phyloP scores from a whole-genome alignment of 2,113 vertebrate genomes.

The Eulacestoma nigropectus region DNA sequence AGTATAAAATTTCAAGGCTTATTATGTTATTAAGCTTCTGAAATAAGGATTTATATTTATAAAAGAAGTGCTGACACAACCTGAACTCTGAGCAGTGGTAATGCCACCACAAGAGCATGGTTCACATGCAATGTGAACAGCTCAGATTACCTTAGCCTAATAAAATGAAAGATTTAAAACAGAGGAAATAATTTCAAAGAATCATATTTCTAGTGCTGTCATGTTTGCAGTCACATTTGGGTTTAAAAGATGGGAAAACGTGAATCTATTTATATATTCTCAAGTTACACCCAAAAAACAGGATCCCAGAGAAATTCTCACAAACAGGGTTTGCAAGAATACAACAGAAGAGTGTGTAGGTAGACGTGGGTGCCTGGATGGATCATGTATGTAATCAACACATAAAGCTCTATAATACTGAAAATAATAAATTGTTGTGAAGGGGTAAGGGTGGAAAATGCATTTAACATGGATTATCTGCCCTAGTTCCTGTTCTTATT shows the following conservation, averaged over 20 bases:
- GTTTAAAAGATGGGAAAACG: not conserved
- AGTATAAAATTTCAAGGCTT: slow-evolving; percentile 3
- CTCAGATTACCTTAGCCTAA: not conserved
- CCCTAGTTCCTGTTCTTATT: slow-evolving; percentile 60
- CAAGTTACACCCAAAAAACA: not conserved
- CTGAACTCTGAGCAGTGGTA: not conserved
- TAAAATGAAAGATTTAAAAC: not conserved
- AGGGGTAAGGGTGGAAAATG: slow-evolving; percentile 40
- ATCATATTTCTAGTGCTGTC: not conserved
- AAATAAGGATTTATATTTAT: not conserved
- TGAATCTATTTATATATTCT: not conserved
- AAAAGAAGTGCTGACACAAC: slow-evolving; percentile 20
- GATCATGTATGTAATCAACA: not conserved
- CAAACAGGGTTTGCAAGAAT: not conserved
- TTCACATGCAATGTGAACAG: not conserved
- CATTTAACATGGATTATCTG: slow-evolving; percentile 57
- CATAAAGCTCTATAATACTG: not conserved
- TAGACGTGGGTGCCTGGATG: not conserved
- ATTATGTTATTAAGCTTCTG: slow-evolving; percentile 28
- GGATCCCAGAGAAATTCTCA: not conserved
- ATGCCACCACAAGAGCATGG: not conserved
- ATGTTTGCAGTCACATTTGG: not conserved
- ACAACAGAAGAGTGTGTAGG: not conserved
- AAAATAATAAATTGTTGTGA: slow-evolving; percentile 29
- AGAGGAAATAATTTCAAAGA: not conserved